A percentile compares a stretch with the other conserved stretches of the same genome.
Evolutionary conservation across 2,888 invertebrate genomes (phyloP).

Genomic region (Drosophila macrospina): DNA sequence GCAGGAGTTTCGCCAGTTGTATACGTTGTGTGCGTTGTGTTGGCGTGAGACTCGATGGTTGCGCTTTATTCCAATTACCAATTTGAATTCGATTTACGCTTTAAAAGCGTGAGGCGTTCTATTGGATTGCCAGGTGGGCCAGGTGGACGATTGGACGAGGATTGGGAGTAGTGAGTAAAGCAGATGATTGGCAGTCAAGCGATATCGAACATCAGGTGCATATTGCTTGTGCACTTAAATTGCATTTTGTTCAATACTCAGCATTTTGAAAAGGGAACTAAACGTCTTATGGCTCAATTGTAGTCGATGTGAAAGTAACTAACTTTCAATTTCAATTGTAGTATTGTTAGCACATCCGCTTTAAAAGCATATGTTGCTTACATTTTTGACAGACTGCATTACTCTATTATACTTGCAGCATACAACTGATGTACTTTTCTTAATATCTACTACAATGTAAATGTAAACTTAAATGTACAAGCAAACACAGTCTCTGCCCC

Average conservation of each 20-base stretch:
- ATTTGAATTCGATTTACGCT: conserved; percentile 72
- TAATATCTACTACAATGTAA: background rate
- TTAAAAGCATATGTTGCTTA: background rate
- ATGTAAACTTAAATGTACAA: background rate
- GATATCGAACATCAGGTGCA: conserved; percentile 19
- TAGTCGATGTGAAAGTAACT: conserved; percentile 5
- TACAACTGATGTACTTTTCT: conserved; percentile 1
- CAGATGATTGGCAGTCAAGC: conserved; percentile 19
- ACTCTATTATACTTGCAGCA: background rate
- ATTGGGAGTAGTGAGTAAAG: conserved; percentile 2
- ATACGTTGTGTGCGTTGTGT: conserved; percentile 17
- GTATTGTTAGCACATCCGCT: background rate
- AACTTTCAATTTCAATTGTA: conserved; percentile 4
- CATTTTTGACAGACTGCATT: background rate
- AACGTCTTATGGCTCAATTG: conserved; percentile 27
- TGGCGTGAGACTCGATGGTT: conserved; percentile 28
- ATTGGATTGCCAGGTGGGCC: conserved; percentile 13
- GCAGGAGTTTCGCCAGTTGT: conserved; percentile 16
- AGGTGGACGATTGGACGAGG: background rate
- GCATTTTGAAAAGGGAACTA: conserved; percentile 13
- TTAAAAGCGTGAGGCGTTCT: conserved; percentile 46
- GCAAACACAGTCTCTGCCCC: conserved; percentile 5
- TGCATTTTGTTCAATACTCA: conserved; percentile 9
- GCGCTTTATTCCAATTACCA: conserved; percentile 73
- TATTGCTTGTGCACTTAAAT: conserved; percentile 16